Conservation (phyloP, 2,797 vertebrate genomes). For the Crocodylus rhombifer region DNA sequence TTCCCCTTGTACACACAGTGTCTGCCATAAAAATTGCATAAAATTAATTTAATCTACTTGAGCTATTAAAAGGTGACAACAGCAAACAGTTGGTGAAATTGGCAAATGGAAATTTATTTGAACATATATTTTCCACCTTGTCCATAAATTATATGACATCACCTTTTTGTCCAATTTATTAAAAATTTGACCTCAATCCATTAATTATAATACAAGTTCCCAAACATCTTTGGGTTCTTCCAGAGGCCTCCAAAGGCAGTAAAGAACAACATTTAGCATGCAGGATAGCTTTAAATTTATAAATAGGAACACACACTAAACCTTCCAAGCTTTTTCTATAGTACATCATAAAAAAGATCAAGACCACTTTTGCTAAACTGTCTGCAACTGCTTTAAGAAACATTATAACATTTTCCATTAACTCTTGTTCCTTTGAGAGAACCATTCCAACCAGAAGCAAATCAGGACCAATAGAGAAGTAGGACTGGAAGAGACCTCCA, state of each 20-base stretch:
- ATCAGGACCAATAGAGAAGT: too few species aligned
- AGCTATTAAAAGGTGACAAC: background rate
- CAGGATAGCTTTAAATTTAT: background rate
- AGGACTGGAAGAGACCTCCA: too few species aligned
- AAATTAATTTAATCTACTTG: background rate
- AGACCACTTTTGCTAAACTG: background rate
- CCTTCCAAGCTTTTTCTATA: background rate
- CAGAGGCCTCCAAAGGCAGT: background rate
- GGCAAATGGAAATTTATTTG: too few species aligned
- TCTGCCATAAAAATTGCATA: too few species aligned
- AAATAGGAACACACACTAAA: background rate
- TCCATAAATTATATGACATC: background rate
- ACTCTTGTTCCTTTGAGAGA: background rate
- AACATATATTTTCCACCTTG: background rate
- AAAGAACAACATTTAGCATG: background rate
- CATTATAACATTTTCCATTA: background rate
- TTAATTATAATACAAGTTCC: background rate
- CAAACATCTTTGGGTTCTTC: background rate
- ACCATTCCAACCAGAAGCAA: too few species aligned
- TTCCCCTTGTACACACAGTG: too few species aligned
- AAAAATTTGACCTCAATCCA: background rate
- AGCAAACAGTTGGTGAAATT: background rate
- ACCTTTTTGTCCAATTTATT: background rate
- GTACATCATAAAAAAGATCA: background rate
- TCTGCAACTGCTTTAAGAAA: background rate